Evolutionary conservation across 2,888 invertebrate genomes (phyloP).

Genomic region (Chorisops tibialis): DNA sequence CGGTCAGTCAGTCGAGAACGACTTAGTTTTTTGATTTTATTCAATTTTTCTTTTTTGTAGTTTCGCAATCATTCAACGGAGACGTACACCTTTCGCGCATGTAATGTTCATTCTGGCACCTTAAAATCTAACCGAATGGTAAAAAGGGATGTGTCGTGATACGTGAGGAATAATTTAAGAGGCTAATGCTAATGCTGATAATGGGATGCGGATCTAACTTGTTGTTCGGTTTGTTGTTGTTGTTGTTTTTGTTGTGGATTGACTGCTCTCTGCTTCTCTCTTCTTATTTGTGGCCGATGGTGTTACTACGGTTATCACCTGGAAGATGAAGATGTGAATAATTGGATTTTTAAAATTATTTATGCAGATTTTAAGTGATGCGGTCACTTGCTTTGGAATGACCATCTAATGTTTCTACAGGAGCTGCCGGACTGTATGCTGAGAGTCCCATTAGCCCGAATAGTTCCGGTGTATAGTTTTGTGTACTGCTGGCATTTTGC

Average conservation of each 20-base stretch:
- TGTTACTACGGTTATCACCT: slow-evolving; percentile 31
- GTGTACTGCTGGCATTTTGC: slow-evolving; percentile 11
- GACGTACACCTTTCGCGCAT: slow-evolving; percentile 4
- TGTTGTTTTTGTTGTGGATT: neutral
- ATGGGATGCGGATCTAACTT: slow-evolving; percentile 2
- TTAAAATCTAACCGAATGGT: slow-evolving; percentile 21
- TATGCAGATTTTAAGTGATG: neutral
- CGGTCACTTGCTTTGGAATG: slow-evolving; percentile 60
- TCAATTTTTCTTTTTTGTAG: neutral
- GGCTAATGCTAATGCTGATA: neutral
- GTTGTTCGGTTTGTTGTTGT: neutral
- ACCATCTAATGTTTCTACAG: slow-evolving; percentile 59
- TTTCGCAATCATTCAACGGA: neutral
- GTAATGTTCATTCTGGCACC: slow-evolving; percentile 30
- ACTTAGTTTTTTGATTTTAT: neutral
- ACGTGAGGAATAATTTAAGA: slow-evolving; percentile 23
- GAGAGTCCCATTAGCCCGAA: slow-evolving; percentile 56
- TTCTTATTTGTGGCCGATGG: slow-evolving; percentile 20
- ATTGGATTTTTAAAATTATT: slow-evolving; percentile 12
- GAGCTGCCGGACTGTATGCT: slow-evolving; percentile 55
- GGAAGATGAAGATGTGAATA: slow-evolving; percentile 12
- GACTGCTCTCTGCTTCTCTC: neutral
- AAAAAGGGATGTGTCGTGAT: slow-evolving; percentile 3
- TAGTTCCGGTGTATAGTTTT: slow-evolving; percentile 46
- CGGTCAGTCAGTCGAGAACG: slow-evolving; percentile 25